These are phyloP conservation scores for Tadarida brasiliensis DNA, from an alignment of 2,797 vertebrate species.

Conservation along the genomic window DNA sequence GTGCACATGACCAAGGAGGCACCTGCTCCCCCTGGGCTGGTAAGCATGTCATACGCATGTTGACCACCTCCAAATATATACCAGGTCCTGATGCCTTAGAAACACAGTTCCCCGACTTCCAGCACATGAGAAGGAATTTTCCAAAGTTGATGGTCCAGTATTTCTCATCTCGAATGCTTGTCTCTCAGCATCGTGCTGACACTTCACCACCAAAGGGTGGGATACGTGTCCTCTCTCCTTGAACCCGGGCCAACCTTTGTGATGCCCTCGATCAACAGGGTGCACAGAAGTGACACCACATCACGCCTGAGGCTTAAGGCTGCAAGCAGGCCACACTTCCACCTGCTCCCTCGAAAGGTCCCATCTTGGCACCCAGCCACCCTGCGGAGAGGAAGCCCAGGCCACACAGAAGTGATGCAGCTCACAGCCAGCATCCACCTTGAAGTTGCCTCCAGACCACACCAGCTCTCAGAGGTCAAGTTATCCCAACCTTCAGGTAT, in stretches of 20 bases:
- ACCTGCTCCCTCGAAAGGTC: background rate
- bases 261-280: background rate
- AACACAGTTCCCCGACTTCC: background rate
- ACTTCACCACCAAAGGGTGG: background rate
- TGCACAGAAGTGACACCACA: background rate
- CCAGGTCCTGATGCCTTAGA: background rate
- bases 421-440: background rate
- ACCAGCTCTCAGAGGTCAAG: background rate
- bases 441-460: background rate
- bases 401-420: rapidly evolving
- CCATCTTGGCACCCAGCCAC: background rate
- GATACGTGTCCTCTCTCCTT: background rate
- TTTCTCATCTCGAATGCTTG: background rate
- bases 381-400: background rate
- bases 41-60: background rate
- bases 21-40: background rate
- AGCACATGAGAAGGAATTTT: background rate
- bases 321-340: background rate
- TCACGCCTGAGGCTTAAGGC: background rate
- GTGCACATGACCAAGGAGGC: background rate
- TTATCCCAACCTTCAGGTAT: background rate
- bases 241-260: background rate
- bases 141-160: background rate
- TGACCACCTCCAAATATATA: background rate
- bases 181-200: rapidly evolving